Evolutionary conservation across 2,888 invertebrate species (phyloP).

Genomic region (Caenorhabditis becei): DNA sequence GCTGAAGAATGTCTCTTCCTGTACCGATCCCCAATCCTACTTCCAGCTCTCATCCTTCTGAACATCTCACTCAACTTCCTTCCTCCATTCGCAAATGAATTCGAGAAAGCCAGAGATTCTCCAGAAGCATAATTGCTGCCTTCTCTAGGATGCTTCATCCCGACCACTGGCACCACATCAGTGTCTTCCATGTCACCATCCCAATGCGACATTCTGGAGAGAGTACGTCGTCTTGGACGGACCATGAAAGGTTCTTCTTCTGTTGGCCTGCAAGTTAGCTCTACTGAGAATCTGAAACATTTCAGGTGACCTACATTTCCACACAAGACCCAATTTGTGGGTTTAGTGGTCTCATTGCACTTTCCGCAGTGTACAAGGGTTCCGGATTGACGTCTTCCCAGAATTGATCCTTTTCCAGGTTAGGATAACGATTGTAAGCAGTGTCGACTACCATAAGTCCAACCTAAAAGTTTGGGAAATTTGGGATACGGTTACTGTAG

Average conservation of each 20-base stretch:
- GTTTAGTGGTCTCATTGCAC: conserved; percentile 75
- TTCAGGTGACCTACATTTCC: conserved; percentile 55
- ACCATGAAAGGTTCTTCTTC: conserved; percentile 75
- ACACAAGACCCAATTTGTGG: conserved; percentile 79
- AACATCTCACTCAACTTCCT: conserved; percentile 66
- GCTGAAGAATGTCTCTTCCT: conserved; percentile 43
- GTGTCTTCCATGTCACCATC: conserved; percentile 64
- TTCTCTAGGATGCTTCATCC: conserved; percentile 53
- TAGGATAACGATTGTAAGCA: conserved; percentile 72
- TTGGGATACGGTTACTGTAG: not conserved
- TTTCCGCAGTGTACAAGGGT: conserved; percentile 78
- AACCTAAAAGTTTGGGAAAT: conserved; percentile 69
- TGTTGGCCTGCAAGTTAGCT: conserved; percentile 44
- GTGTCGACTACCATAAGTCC: conserved; percentile 78
- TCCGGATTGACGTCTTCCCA: conserved; percentile 76
- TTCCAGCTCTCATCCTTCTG: conserved; percentile 59
- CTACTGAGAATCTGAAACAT: not conserved
- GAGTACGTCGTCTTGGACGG: conserved; percentile 66
- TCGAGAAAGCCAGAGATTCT: conserved; percentile 66
- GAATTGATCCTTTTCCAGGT: conserved; percentile 71
- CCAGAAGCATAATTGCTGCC: conserved; percentile 61
- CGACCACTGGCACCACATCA: conserved; percentile 68
- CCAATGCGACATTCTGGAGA: conserved; percentile 51
- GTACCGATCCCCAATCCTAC: conserved; percentile 48
- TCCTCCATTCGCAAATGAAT: conserved; percentile 58